Base-by-base conservation (phyloP, 23 tunicate genomes). In the Ascidia mentula region DNA sequence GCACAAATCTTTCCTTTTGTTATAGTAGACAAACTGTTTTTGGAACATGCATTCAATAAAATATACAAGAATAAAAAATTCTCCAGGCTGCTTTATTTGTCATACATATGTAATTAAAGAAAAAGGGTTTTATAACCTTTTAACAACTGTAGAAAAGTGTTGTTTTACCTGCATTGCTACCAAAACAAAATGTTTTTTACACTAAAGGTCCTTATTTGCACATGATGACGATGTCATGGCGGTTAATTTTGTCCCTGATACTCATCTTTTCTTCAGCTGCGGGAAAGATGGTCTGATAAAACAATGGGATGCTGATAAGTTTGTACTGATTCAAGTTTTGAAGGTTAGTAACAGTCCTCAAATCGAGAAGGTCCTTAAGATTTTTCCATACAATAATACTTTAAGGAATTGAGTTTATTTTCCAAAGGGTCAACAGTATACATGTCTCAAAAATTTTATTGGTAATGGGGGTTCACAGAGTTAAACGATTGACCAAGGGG, bases 251-350 rank as follows among this genome's bases (percentile, higher is more conserved):
- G 88, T 96, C 12, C 92, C 96, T 18, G 90, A 84, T 40, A 96
- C 97, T 30, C 99, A 96, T 73, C 69, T 96, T 78, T 92, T 91
- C 71, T 91, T 91, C 81, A 87, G 84, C 26, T 78, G 84, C 37
- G 94, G 97, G 1, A 91, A 87, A 61, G 99, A 96, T 71, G 99
- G 99, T 0, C 39, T 60, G 7, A 84, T 96, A 36, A 96, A 96
- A 74, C 99, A 91, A 59, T 96, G 99, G 99, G 99, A 96, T 79
- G 99, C 88, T 1, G 99, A 96, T 59, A 91, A 91, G 36, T 96
- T 91, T 59, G 60, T 82, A 0, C 94, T 87, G 24, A 84, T 96
- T 75, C 99, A 96, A 80, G 76, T 85, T 0, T 33, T 93, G 1
- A 74, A 84, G 82, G 95, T 89, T 18, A 31, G 69, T 6, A 18